phyloP scores from a whole-genome alignment of 2,888 invertebrate genomes.

The Neoitamus cyanurus region DNA sequence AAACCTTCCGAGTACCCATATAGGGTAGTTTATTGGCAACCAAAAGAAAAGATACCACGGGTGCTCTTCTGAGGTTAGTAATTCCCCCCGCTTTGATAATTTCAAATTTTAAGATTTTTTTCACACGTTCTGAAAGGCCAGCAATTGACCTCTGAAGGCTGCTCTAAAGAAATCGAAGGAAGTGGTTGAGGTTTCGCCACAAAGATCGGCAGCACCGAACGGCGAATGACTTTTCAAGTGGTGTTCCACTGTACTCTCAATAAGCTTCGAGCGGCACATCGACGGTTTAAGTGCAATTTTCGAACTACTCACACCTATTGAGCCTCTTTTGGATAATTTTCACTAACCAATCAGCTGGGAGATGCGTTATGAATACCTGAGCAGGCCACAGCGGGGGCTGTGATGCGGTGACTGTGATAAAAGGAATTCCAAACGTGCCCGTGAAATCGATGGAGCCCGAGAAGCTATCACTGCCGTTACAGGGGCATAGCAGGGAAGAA shows the following conservation, averaged over 20 bases:
- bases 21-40: too few relatives aligned
- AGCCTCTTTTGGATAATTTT: slow-evolving; percentile 39
- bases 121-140: neutral
- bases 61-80: too few relatives aligned
- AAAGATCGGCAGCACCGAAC: neutral
- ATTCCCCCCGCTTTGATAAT: too few relatives aligned
- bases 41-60: too few relatives aligned
- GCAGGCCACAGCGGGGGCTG: neutral
- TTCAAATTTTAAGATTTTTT: neutral
- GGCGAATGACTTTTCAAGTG: neutral
- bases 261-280: neutral
- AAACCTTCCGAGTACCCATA: too few relatives aligned
- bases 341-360: slow-evolving; percentile 23
- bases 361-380: slow-evolving; percentile 36
- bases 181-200: neutral
- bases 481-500: neutral
- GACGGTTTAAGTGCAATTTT: slow-evolving; percentile 9
- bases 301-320: slow-evolving; percentile 14
- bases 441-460: slow-evolving; percentile 3
- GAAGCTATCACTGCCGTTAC: slow-evolving; percentile 19
- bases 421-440: slow-evolving; percentile 14
- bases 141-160: neutral
- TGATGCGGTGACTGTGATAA: neutral
- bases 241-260: neutral
- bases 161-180: neutral